These are phyloP conservation scores for Cotesia glomerata DNA, from an alignment of 1,140 invertebrate species.

Conservation along the genomic window DNA sequence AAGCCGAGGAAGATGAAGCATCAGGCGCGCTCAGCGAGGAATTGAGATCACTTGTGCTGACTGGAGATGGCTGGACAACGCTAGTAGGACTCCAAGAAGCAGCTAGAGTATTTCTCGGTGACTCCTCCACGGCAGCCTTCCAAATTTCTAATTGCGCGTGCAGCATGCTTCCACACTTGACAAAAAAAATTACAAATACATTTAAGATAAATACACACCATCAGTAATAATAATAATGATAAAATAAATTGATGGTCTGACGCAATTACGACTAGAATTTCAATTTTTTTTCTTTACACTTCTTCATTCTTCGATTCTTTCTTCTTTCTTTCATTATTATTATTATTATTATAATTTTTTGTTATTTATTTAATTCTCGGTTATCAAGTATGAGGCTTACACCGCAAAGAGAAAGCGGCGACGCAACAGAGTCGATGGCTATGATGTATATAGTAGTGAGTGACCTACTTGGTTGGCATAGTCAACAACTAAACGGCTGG, in stretches of 20 bases:
- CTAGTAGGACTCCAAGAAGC: conserved; percentile 56
- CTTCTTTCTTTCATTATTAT: not conserved
- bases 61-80: conserved; percentile 49
- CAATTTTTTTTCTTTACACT: not conserved
- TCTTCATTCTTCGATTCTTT: too few species aligned
- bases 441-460: not conserved
- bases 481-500: conserved; percentile 11
- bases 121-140: conserved; percentile 75
- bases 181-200: conserved; percentile 25
- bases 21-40: conserved; percentile 17
- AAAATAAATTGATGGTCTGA: not conserved
- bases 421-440: conserved; percentile 36
- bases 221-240: too few species aligned
- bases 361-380: conserved; percentile 19
- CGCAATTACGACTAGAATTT: not conserved
- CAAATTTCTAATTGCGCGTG: conserved; percentile 91
- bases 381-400: conserved; percentile 27
- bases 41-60: conserved; percentile 36
- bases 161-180: conserved; percentile 81
- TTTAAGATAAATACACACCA: not conserved
- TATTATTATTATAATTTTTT: not conserved
- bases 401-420: conserved; percentile 54
- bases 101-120: conserved; percentile 58
- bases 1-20: conserved; percentile 41
- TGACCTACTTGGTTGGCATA: conserved; percentile 16